Evolutionary conservation across 2,888 invertebrate species (phyloP), one percentile per base, ranked within the genome.

Genomic region (Pristionchus maxplancki): DNA sequence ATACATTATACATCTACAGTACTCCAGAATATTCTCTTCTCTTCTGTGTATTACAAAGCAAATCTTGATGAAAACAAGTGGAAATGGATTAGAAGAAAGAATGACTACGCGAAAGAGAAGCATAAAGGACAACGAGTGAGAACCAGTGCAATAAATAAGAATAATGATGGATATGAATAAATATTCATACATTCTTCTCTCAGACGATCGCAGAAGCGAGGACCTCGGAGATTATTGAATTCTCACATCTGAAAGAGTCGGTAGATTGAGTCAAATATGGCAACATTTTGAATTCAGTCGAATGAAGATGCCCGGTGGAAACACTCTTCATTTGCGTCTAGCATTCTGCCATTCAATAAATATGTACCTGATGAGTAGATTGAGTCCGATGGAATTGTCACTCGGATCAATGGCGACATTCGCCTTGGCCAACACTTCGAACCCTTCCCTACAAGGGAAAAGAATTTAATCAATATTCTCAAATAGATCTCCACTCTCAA

Each of bases 361-460:
- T 50, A 31, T 90, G 88, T 48, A 94, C 93, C 93, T 91, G 83
- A 94, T 92, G 81, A 92, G 89, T 37, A 94, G 91, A 88, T 93
- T 93, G 92, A 94, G 92, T 40, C 92, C 92, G 88, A 94, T 93
- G 17, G 93, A 91, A 50, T 92, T 90, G 67, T 94, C 94, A 37
- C 88, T 88, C 31, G 93, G 94, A 89, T 94, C 94, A 40, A 94
- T 89, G 5, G 92, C 93, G 1, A 94, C 89, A 4, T 92, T 92
- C 31, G 92, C 92, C 78, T 91, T 91, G 5, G 93, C 90, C 78
- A 94, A 89, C 37, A 94, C 92, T 88, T 93, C 91, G 67, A 50
- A 34, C 17, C 98, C 98, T 0, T 97, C 98, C 89, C 98, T 96
- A 95, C 62, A 85, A 85, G 1, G 24, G 13, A 50, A 28, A 31